A percentile compares a stretch with the other conserved stretches of the same genome.
Evolutionary conservation across 2,113 vertebrate species (phyloP).

Genomic region (Pongo abelii): DNA sequence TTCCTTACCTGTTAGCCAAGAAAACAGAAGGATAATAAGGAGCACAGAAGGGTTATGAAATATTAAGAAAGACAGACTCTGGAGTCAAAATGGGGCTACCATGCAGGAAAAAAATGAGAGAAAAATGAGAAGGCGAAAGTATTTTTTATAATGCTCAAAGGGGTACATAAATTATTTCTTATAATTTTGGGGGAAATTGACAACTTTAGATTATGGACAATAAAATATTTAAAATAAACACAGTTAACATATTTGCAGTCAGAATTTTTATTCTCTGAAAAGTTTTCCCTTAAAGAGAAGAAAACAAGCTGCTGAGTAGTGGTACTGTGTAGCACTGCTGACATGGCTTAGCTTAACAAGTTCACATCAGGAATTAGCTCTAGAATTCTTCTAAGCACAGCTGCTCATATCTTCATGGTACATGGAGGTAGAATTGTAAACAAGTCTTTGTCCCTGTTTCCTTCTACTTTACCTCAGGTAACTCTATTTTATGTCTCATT

Average conservation of each 20-base stretch:
- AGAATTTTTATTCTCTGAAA: background rate
- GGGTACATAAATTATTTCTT: background rate
- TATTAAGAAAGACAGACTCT: background rate
- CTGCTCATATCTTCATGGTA: rapidly evolving
- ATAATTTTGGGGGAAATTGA: background rate
- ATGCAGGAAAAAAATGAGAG: background rate
- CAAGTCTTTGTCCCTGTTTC: background rate
- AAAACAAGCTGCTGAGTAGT: background rate
- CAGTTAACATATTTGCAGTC: background rate
- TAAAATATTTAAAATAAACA: background rate
- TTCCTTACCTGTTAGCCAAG: background rate
- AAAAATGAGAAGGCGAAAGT: background rate
- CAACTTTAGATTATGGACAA: background rate
- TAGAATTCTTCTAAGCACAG: background rate
- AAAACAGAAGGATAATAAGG: background rate
- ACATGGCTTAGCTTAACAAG: background rate
- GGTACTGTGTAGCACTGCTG: background rate
- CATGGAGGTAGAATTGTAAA: background rate
- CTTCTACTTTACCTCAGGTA: background rate
- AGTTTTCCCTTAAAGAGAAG: background rate
- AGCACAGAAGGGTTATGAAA: background rate
- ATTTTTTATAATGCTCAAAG: background rate
- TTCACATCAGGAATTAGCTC: background rate
- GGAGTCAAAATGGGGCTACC: background rate
- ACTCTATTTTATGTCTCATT: background rate